Evolutionary conservation across 1,140 invertebrate species (phyloP), one percentile per base, ranked within the genome.

Genomic region (Ditylenchus dipsaci): DNA sequence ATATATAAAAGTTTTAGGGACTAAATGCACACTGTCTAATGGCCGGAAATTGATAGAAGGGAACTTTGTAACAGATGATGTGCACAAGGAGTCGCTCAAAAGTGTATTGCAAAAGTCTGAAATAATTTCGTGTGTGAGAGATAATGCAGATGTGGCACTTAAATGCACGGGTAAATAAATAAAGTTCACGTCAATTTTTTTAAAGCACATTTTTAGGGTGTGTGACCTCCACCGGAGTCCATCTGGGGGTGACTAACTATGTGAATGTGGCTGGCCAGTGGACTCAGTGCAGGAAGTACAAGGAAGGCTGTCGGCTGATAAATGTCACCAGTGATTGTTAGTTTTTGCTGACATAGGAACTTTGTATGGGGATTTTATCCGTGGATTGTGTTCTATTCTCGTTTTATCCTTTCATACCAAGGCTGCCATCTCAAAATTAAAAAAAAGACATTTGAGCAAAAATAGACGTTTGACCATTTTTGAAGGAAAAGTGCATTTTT

Each of bases 311-410:
- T 67, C 38, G 76, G n/a, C 47, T 75, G 43, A 75, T 75, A 17
- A 75, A 75, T 61, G 74, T 75, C 17, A 74, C 76, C 21, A 56
- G 49, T 26, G 72, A 75, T 61, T 75, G 73, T 75, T 38, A 38
- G 69, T 29, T 60, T 38, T 38, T 38, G 3, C 33, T 38, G 11
- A 38, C 33, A 38, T 38, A 38, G 11, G 33, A 11, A n/a, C n/a
- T n/a, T n/a, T n/a, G n/a, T n/a, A n/a, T n/a, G n/a, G n/a, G n/a
- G n/a, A n/a, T n/a, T n/a, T n/a, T n/a, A 53, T 60, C 58, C 58
- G 58, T 15, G 23, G 15, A 53, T 53, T 60, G 15, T 60, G 15
- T 60, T 33, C 13, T 15, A 60, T 71, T 62, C 11, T 1, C 19
- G 66, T 17, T 71, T 13, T 70, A 60, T 33, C 3, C 19, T 71